phyloP scores from a whole-genome alignment of 2,797 vertebrate genomes.

The Neostethus bicornis region DNA sequence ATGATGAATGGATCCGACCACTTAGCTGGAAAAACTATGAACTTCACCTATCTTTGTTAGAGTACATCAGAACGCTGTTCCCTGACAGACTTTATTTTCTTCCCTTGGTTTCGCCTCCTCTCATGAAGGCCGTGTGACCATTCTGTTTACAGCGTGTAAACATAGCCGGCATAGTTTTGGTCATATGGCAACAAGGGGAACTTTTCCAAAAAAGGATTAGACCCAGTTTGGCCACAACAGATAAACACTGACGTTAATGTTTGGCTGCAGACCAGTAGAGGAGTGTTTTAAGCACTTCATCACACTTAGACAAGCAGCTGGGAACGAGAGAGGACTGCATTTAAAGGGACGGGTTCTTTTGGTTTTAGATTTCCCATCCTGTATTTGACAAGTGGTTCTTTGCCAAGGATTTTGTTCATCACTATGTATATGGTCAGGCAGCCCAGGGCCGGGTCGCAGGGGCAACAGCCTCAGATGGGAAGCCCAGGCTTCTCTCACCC shows the following conservation, averaged over 20 bases:
- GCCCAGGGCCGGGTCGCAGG: too few relatives aligned
- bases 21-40: constrained; percentile 24
- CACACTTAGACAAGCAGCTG: not conserved
- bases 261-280: constrained; percentile 5
- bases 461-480: too few relatives aligned
- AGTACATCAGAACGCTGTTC: constrained; percentile 4
- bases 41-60: constrained; percentile 1
- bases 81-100: not conserved
- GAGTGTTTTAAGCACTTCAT: not conserved
- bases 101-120: too few relatives aligned
- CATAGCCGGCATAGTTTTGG: constrained; percentile 50
- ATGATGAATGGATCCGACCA: constrained; percentile 22
- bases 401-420: too few relatives aligned
- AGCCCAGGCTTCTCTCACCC: too few relatives aligned
- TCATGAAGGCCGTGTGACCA: constrained; percentile 8
- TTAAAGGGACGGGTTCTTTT: too few relatives aligned
- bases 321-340: not conserved
- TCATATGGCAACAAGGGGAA: constrained; percentile 32
- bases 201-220: constrained; percentile 60
- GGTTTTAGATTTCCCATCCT: too few relatives aligned
- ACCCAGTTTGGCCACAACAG: constrained; percentile 30
- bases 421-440: too few relatives aligned
- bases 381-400: too few relatives aligned
- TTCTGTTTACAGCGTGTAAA: constrained; percentile 51
- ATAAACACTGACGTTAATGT: constrained; percentile 32